Evolutionary conservation across 2,113 vertebrate genomes (phyloP), one percentile per base, ranked within the genome.

Genomic region (Bufo gargarizans): DNA sequence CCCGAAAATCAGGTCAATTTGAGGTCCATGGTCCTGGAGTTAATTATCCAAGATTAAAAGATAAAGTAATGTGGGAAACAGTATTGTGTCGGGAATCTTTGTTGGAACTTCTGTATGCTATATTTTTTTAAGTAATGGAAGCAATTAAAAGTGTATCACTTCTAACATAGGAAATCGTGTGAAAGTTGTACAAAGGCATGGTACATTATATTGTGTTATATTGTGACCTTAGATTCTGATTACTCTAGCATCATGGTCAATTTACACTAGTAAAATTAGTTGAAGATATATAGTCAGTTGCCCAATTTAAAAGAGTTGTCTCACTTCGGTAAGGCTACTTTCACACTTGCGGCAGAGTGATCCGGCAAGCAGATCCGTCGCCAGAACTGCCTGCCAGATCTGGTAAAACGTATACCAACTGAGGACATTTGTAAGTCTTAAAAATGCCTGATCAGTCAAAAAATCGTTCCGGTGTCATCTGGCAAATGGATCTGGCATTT

Each of bases 1-100:
- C 53, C 56, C 33, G 78, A 81, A 83, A 84, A 71, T 84, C 59
- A 84, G 82, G 82, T 84, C 82, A 84, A 71, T 84, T 84, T 71
- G 63, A 84, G 82, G 82, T 67, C 83, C 22, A 9, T 76, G 69
- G 67, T 85, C 55, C 83, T 85, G 83, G 83, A 85, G 69, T 76
- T 85, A 85, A 85, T 85, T 85, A 85, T 85, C 50, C 55, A 76
- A 72, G 82, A 84, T 84, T 50, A 84, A 84, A 84, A 84, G 82
- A 84, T 84, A 72, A 84, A 71, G 50, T 22, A 72, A 67, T 69
- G 63, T 55, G 58, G 61, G 50, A 69, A 69, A 14, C 49, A 45
- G 67, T 72, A 79, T 58, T 33, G 14, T 33, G 53, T 47, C 49
- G 59, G 14, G 80, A 82, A 61, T 82, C 22, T 47, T 20, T 63